These are phyloP conservation scores for Brachyhypopomus gauderio DNA, from an alignment of 2,113 vertebrate species.

Conservation along the genomic window DNA sequence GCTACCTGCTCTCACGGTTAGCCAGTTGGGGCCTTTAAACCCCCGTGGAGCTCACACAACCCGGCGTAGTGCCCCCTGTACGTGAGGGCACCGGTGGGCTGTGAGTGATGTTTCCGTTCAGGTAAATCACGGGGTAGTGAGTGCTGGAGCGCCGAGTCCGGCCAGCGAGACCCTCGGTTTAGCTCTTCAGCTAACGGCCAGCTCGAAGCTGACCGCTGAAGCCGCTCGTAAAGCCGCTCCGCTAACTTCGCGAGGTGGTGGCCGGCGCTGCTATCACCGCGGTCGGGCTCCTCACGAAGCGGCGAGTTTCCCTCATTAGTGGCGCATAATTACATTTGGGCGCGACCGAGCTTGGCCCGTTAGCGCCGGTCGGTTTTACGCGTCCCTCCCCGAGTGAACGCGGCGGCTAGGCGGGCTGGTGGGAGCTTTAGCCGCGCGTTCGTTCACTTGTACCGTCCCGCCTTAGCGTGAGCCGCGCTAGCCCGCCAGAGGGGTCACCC, in stretches of 20 bases:
- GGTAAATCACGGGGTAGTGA: conserved; percentile 34
- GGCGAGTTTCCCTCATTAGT: too few species aligned
- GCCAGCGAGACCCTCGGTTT: too few species aligned
- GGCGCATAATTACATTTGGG: not conserved
- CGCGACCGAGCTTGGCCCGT: not conserved
- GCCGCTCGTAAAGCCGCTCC: not conserved
- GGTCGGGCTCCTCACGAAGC: too few species aligned
- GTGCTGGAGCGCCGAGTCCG: not conserved
- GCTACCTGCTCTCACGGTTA: conserved; percentile 50
- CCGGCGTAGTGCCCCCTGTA: too few species aligned
- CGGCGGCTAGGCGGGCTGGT: conserved; percentile 40
- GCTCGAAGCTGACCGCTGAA: not conserved
- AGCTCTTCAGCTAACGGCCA: too few species aligned
- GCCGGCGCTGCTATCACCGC: too few species aligned
- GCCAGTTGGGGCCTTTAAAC: not conserved
- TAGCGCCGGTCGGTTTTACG: conserved; percentile 2
- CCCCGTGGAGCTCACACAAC: too few species aligned
- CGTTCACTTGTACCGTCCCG: not conserved
- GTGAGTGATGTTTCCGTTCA: conserved; percentile 51
- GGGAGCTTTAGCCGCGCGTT: conserved; percentile 20
- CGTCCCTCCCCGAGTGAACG: not conserved
- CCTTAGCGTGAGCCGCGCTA: too few species aligned
- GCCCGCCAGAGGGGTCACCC: too few species aligned
- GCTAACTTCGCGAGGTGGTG: conserved; percentile 40
- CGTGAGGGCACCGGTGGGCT: too few species aligned